These are phyloP conservation scores for Pelobates fuscus DNA, from an alignment of 2,113 vertebrate genomes.

Conservation along the genomic window DNA sequence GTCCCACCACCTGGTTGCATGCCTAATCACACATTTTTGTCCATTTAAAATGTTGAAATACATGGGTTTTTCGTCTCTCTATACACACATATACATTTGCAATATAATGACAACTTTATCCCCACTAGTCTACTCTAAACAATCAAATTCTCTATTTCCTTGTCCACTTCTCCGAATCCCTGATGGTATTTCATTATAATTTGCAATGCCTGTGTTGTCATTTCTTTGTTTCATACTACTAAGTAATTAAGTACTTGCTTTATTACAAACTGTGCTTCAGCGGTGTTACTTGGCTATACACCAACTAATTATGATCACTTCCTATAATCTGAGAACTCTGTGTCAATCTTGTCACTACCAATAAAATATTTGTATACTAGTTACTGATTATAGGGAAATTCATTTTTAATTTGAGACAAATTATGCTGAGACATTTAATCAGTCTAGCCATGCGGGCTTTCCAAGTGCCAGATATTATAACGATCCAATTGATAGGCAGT, in stretches of 20 bases:
- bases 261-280: conserved; percentile 13
- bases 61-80: too few relatives aligned
- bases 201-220: neutral
- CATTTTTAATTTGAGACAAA: conserved; percentile 28
- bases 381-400: conserved; percentile 38
- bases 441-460: conserved; percentile 5
- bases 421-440: conserved; percentile 20
- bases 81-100: too few relatives aligned
- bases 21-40: too few relatives aligned
- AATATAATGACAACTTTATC: too few relatives aligned
- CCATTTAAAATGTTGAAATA: too few relatives aligned
- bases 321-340: conserved; percentile 28
- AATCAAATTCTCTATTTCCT: neutral
- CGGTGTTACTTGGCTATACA: conserved; percentile 14
- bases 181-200: neutral
- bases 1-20: too few relatives aligned
- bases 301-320: conserved; percentile 43
- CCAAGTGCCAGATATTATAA: conserved; percentile 14
- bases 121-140: too few relatives aligned
- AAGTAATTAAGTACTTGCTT: conserved; percentile 28
- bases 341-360: conserved; percentile 44
- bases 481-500: conserved; percentile 11
- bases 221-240: conserved; percentile 19
- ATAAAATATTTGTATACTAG: conserved; percentile 28
- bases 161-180: neutral